These are phyloP conservation scores for Lepus europaeus DNA, from an alignment of 2,113 vertebrate species.

Conservation along the genomic window DNA sequence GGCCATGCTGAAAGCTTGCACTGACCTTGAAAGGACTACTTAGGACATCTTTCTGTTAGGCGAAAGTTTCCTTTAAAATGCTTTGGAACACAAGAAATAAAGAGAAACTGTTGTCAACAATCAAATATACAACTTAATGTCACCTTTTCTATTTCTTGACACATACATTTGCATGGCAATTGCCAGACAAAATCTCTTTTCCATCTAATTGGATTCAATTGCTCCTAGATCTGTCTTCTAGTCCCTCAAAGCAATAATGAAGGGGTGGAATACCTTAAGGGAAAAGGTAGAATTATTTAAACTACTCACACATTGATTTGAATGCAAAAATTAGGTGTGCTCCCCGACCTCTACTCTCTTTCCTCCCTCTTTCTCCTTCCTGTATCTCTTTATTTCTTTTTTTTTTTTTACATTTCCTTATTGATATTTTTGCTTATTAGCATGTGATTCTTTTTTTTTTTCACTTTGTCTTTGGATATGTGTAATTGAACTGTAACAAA, in stretches of 20 bases:
- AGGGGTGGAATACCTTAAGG: constrained; percentile 61
- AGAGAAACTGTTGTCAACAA: constrained; percentile 54
- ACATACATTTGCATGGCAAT: constrained; percentile 62
- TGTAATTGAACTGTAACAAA: background rate
- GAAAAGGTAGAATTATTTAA: constrained; percentile 70
- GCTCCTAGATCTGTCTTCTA: constrained; percentile 74
- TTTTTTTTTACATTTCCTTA: background rate
- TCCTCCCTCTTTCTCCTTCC: accelerated
- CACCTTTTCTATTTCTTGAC: constrained; percentile 31
- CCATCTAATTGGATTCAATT: constrained; percentile 75
- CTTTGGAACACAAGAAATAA: background rate
- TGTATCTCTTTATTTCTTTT: accelerated
- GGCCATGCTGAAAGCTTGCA: background rate
- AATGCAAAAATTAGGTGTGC: background rate
- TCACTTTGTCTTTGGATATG: background rate
- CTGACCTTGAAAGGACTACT: constrained; percentile 56
- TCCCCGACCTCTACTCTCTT: no score
- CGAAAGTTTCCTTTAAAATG: constrained; percentile 31
- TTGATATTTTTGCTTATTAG: background rate
- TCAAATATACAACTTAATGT: background rate
- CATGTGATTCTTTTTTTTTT: background rate
- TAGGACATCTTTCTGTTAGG: background rate
- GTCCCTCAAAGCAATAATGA: constrained; percentile 67
- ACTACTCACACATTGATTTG: constrained; percentile 47
- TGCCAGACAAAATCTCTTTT: constrained; percentile 69